Base-by-base conservation (phyloP, 2,113 vertebrate genomes). In the Nettapus auritus region DNA sequence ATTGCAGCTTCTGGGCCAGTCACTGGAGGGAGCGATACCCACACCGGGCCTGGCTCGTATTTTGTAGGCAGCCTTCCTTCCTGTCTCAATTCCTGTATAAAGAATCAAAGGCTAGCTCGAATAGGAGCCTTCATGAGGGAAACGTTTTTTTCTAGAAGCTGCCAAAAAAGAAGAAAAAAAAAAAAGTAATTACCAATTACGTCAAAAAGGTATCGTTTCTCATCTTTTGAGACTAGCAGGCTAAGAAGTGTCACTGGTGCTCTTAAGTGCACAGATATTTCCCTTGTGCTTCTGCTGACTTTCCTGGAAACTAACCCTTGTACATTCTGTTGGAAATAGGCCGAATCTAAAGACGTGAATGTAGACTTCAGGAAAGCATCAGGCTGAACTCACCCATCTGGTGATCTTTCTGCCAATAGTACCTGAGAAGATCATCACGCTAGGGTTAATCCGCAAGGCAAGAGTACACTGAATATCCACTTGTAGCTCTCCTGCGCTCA, bases 121-220 rank as follows among this genome's bases (percentile, higher is more conserved):
- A 13, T 10, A 69, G 33, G 15, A 90, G 53, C 12, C 9, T 5
- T 56, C 48, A 33, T 13, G 53, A 55, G 17, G 69, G 50, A 84
- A 88, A 82, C 2, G 13, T 9, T 2, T 18, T 77, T 88, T 71
- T 78, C 22, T 36, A 67, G 29, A 77, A 66, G 38, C n/a, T 38
- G 79, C 11, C 6, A 46, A 46, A 46, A 46, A 46, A 46, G 34
- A 70, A 53, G 71, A 71, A n/a, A 0, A 0, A 14, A 3, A 7
- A 8, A 13, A 34, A 46, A 69, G 3, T 8, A 20, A 63, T 34
- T 48, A 59, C 85, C 85, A 85, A 52, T 2, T 56, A 77, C 80
- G 16, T 25, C 1, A 67, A 66, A 62, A 50, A 1, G 1, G 4
- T 11, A 1, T 28, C 14, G 64, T 85, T 88, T 69, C 50, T 79